Evolutionary conservation across 2,113 vertebrate genomes (phyloP).

Genomic region (Motacilla tschutschensis): DNA sequence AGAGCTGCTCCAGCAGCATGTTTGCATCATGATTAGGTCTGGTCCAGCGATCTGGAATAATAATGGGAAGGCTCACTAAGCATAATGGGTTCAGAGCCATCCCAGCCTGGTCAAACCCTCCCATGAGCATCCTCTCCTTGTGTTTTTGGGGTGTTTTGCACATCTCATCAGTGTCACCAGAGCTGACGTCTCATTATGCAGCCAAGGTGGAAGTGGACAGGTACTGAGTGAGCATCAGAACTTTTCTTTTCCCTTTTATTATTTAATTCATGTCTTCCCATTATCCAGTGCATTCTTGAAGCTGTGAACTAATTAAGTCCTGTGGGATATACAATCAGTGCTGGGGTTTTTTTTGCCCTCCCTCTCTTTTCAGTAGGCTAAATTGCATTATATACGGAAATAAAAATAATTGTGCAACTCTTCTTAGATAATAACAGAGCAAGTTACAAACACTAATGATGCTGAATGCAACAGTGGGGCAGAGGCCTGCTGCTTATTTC

Average conservation of each 20-base stretch:
- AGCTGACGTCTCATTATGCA: conserved; percentile 72
- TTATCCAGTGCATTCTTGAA: conserved; percentile 51
- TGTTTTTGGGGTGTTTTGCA: conserved; percentile 37
- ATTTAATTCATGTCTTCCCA: conserved; percentile 55
- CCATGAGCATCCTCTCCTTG: conserved; percentile 3
- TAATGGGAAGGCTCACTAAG: conserved; percentile 42
- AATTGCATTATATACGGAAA: conserved; percentile 59
- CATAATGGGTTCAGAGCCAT: conserved; percentile 27
- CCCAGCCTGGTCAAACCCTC: conserved; percentile 29
- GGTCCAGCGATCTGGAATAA: conserved; percentile 45
- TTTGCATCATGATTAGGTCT: conserved; percentile 40
- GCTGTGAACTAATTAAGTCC: conserved; percentile 80
- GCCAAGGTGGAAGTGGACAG: conserved; percentile 72
- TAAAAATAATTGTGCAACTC: conserved; percentile 49
- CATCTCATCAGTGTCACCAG: conserved; percentile 66
- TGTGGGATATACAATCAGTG: conserved; percentile 74
- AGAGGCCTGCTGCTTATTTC: conserved; percentile 25
- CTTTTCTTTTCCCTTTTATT: conserved; percentile 60
- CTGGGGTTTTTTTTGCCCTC: neutral
- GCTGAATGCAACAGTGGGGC: conserved; percentile 40
- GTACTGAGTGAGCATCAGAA: conserved; percentile 60
- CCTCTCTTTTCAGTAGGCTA: conserved; percentile 33
- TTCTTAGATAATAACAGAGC: conserved; percentile 51
- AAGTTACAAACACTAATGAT: conserved; percentile 61
- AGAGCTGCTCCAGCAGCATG: conserved; percentile 28